Conservation (phyloP, 2,113 vertebrate species). For the Gila orcuttii region DNA sequence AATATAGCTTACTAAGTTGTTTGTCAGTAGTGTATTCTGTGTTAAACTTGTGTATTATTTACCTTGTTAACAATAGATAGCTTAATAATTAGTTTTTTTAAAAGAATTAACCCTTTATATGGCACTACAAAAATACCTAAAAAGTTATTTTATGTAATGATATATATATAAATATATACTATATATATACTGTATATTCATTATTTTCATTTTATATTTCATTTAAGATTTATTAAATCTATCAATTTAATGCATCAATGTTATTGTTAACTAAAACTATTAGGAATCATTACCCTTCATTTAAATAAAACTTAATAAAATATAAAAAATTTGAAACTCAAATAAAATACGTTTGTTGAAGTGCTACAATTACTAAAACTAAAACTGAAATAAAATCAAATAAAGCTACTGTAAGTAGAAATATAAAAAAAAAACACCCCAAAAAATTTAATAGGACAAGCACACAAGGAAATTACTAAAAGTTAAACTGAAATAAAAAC, state of each 20-base stretch:
- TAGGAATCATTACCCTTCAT: no score
- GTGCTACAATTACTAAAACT: background rate
- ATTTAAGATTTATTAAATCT: background rate
- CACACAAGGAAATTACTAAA: background rate
- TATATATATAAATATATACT: no score
- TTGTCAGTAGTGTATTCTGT: background rate
- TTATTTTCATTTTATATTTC: background rate
- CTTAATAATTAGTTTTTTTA: background rate
- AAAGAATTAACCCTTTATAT: background rate
- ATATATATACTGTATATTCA: no score
- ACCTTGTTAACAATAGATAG: background rate
- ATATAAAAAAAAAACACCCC: background rate
- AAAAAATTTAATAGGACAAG: background rate
- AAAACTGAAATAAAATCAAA: background rate
- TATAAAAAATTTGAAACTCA: background rate
- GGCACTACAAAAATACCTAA: background rate
- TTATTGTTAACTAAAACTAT: background rate
- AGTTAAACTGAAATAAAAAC: background rate
- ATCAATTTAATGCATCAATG: background rate
- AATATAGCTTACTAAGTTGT: background rate
- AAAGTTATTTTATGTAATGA: background rate
- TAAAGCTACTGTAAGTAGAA: no score
- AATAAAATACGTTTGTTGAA: background rate
- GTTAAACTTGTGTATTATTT: background rate
- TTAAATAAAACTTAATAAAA: background rate